Conservation (phyloP, 2,797 vertebrate genomes). For the Mormyrus proboscirostris region DNA sequence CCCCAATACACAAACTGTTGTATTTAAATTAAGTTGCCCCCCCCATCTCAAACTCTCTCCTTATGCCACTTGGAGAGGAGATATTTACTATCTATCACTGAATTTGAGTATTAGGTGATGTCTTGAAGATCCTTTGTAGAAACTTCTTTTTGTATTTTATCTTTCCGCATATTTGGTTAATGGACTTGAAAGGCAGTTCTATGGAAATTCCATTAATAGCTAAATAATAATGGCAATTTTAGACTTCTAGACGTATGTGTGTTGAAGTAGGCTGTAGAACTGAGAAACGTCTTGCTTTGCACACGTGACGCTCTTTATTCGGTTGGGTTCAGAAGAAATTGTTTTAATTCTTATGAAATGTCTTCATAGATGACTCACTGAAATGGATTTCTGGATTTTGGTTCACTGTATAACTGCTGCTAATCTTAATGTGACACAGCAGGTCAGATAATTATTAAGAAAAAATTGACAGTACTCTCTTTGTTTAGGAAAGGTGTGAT, state of each 20-base stretch:
- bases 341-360: neutral
- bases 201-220: neutral
- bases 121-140: neutral
- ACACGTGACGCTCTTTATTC: neutral
- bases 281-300: neutral
- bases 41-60: neutral
- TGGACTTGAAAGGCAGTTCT: neutral
- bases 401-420: neutral
- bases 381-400: neutral
- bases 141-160: neutral
- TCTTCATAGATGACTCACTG: neutral
- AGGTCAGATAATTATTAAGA: neutral
- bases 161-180: neutral
- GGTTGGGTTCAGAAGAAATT: neutral
- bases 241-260: neutral
- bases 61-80: neutral
- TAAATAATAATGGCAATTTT: neutral
- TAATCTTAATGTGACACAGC: neutral
- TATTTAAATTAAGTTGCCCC: neutral
- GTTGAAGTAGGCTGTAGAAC: neutral
- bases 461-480: neutral
- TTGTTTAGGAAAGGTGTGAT: slow-evolving; percentile 2
- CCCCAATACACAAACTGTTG: neutral
- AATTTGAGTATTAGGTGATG: neutral
- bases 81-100: neutral